These are phyloP conservation scores for Sigmodon hispidus DNA, from an alignment of 2,113 vertebrate species.

Conservation along the genomic window DNA sequence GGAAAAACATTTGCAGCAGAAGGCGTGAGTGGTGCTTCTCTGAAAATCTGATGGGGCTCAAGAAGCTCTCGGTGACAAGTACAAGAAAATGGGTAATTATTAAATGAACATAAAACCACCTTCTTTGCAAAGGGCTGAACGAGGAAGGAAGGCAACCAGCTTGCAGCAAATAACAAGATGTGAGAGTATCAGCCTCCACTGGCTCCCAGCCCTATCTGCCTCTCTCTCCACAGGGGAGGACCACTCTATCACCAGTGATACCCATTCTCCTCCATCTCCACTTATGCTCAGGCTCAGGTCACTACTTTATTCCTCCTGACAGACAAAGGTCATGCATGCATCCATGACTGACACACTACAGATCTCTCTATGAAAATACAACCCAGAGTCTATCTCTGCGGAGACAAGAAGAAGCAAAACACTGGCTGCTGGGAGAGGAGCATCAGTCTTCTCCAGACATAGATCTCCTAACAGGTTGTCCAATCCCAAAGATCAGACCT, in stretches of 20 bases:
- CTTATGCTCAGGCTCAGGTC: conserved; percentile 76
- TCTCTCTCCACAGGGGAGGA: conserved; percentile 74
- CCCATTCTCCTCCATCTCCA: conserved; percentile 83
- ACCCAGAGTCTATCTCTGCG: background rate
- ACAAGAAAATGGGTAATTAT: conserved; percentile 91
- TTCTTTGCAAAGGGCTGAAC: conserved; percentile 85
- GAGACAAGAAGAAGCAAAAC: background rate
- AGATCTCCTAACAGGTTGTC: background rate
- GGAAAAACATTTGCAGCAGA: conserved; percentile 90
- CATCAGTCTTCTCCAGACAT: background rate
- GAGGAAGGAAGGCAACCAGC: conserved; percentile 83
- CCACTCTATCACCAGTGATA: conserved; percentile 81
- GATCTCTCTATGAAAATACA: background rate
- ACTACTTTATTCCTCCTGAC: conserved; percentile 81
- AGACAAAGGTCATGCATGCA: conserved; percentile 80
- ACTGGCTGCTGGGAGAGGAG: background rate
- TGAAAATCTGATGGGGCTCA: conserved; percentile 89
- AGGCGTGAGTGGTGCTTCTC: conserved; percentile 91
- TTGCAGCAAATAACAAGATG: conserved; percentile 84
- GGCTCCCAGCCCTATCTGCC: conserved; percentile 82
- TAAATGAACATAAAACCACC: conserved; percentile 90
- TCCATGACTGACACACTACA: conserved; percentile 67
- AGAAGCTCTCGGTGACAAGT: conserved; percentile 90
- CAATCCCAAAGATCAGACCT: background rate
- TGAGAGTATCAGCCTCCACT: conserved; percentile 80